Percentiles rank a stretch among this genome's conserved stretches.
Evolutionary conservation across 2,113 vertebrate genomes (phyloP).

Genomic region (Tricholaema leucomelas): DNA sequence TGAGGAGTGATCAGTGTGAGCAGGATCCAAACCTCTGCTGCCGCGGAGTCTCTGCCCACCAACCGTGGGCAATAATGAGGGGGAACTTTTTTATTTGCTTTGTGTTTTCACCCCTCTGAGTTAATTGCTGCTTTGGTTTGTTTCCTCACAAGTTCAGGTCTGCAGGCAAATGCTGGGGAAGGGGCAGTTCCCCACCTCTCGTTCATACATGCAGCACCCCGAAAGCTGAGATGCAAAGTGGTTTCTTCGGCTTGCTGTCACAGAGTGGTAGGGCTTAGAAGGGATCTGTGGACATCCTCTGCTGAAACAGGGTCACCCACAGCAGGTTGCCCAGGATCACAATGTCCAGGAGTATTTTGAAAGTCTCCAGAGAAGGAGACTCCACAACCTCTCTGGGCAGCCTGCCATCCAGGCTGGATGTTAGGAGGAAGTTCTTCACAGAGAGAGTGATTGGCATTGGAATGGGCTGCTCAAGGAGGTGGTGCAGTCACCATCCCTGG

Average conservation of each 20-base stretch:
- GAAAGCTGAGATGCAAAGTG: not conserved
- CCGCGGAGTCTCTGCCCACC: not conserved
- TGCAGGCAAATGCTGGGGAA: not conserved
- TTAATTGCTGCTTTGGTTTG: not conserved
- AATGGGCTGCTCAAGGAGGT: too few relatives aligned
- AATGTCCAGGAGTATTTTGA: too few relatives aligned
- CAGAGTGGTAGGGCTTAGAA: not conserved
- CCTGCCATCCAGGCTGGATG: too few relatives aligned
- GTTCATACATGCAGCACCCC: not conserved
- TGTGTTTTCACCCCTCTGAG: not conserved
- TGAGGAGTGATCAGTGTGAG: not conserved
- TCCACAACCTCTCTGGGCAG: too few relatives aligned
- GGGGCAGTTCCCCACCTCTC: not conserved
- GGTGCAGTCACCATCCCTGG: too few relatives aligned
- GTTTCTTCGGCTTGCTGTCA: not conserved
- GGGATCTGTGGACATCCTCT: too few relatives aligned
- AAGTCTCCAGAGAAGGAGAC: too few relatives aligned
- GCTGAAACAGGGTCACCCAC: too few relatives aligned
- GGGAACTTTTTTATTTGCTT: not conserved
- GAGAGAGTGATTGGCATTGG: too few relatives aligned
- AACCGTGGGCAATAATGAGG: constrained; percentile 27
- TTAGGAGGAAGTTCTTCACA: too few relatives aligned
- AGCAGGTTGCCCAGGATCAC: too few relatives aligned
- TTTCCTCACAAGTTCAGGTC: not conserved
- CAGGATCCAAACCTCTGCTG: not conserved